A percentile compares a stretch with the other conserved stretches of the same genome.
phyloP scores from a whole-genome alignment of 2,797 vertebrate species.

The Scyliorhinus canicula region DNA sequence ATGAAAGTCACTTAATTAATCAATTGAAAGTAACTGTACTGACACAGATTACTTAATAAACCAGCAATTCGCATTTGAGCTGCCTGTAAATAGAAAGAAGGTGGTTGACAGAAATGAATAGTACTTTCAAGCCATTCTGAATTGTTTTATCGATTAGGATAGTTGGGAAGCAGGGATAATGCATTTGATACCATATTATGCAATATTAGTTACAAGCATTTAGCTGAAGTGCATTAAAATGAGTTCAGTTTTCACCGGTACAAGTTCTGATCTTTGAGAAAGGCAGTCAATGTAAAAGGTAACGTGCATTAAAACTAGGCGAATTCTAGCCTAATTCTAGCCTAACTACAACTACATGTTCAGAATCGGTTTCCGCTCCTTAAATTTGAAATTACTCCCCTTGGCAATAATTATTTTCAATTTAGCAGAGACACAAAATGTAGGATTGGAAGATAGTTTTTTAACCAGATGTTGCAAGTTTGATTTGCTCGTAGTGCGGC shows the following conservation, averaged over 20 bases:
- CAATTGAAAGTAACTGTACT: conserved; percentile 26
- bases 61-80: conserved; percentile 8
- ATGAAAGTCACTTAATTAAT: conserved; percentile 35
- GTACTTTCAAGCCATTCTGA: background rate
- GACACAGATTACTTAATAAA: conserved; percentile 35
- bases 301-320: background rate
- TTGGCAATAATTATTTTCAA: background rate
- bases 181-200: background rate
- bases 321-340: background rate
- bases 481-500: background rate
- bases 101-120: conserved; percentile 28
- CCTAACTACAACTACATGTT: background rate
- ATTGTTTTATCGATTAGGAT: background rate
- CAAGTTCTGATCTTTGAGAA: too few species aligned
- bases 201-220: background rate
- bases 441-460: background rate
- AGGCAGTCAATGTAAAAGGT: background rate
- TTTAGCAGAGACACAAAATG: background rate
- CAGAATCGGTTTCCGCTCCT: background rate
- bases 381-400: background rate
- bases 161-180: background rate
- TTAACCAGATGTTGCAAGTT: background rate
- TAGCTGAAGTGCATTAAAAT: background rate
- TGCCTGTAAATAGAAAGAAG: background rate
- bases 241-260: too few species aligned